Evolutionary conservation across 2,888 invertebrate genomes (phyloP), one percentile per base, ranked within the genome.

Genomic region (Syrista parreyssii): DNA sequence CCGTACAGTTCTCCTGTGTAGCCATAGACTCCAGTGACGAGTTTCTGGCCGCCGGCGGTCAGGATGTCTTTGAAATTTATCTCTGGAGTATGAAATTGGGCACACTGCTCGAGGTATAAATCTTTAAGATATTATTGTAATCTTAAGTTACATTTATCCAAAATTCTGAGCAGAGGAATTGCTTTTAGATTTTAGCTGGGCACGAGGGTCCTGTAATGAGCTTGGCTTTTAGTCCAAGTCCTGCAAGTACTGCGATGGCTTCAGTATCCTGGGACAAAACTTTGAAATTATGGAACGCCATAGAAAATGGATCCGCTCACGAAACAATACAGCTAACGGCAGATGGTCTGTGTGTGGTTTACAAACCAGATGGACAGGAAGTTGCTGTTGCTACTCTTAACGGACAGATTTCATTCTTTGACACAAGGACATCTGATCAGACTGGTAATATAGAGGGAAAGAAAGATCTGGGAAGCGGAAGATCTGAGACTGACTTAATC

Each of bases 241-340:
- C 94, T 0, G 92, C 95, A 0, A 96, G 96, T 82, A 95, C 96
- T 0, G 93, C 95, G 1, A 92, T 99, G 69, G 96, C 95, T 0
- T 98, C 98, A 0, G 96, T 95, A 4, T 98, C 98, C 33, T 99
- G 99, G 99, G 99, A 99, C 92, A 96, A 96, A 91, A 97, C 97
- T 0, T 92, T 99, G 4, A 94, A 95, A 86, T 92, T 99, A 74
- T 99, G 99, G 99, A 96, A 98, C 91, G 96, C 98, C 11, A 94
- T 98, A 69, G 97, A 97, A 88, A 94, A 93, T 84, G 96, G 96
- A 79, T 94, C 96, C 0, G 94, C 95, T 11, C 96, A 96, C 85
- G 98, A 99, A 92, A 95, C 96, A 0, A 93, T 99, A 71, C 93
- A 94, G 80, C 92, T 98, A 12, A 92, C 93, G 0, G 93, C 96